A percentile compares a stretch with the other conserved stretches of the same genome.
Conservation (phyloP, 2,888 invertebrate species). For the Sympetrum striolatum region DNA sequence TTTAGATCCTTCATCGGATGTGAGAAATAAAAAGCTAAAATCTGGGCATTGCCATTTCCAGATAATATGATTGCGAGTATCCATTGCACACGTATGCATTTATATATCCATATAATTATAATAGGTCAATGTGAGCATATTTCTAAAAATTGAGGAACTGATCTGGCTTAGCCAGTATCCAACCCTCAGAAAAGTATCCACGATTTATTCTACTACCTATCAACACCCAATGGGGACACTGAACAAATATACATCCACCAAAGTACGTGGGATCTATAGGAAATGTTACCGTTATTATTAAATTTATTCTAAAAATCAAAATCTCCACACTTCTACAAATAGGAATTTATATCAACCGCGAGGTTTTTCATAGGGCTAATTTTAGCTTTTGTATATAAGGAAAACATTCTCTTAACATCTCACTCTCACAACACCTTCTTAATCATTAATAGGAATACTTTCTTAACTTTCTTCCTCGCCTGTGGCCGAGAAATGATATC, state of each 20-base stretch:
- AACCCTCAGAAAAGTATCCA: background rate
- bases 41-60: background rate
- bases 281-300: constrained; percentile 5
- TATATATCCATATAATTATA: background rate
- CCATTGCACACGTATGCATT: too few species aligned
- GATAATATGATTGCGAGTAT: background rate
- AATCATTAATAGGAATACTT: background rate
- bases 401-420: background rate
- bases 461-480: background rate
- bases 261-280: constrained; percentile 18
- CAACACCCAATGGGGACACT: background rate
- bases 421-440: background rate
- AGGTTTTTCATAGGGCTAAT: background rate
- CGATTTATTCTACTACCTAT: background rate
- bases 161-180: background rate
- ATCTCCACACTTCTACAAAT: background rate
- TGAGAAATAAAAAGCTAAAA: background rate
- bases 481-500: background rate
- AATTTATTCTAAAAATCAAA: background rate
- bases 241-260: constrained; percentile 35
- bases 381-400: background rate
- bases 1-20: background rate
- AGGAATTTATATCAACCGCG: background rate
- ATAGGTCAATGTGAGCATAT: background rate
- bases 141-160: background rate